These are phyloP conservation scores for Rattus rattus DNA, from an alignment of 2,113 vertebrate species.

Conservation along the genomic window DNA sequence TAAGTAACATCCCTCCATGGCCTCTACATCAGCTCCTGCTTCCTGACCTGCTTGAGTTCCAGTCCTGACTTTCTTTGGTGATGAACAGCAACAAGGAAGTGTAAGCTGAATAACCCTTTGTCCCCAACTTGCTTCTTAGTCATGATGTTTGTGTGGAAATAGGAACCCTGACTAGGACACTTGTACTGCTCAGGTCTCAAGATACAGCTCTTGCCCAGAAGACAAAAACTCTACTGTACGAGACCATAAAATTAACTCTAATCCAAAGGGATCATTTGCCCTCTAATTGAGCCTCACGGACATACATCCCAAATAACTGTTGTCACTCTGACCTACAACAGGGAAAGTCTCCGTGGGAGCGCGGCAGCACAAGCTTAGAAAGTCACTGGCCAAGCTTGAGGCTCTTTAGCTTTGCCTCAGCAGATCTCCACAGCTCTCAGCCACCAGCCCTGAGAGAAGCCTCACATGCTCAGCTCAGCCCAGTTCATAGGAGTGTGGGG, in stretches of 20 bases:
- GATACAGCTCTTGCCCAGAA: slow-evolving; percentile 31
- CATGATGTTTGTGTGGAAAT: too few species aligned
- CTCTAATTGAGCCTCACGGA: slow-evolving; percentile 48
- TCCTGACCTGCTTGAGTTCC: too few species aligned
- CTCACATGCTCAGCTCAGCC: neutral
- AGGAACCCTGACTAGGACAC: too few species aligned
- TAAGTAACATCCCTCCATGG: too few species aligned
- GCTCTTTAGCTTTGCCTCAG: slow-evolving; percentile 10
- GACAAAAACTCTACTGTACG: slow-evolving; percentile 28
- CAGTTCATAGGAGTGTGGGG: neutral
- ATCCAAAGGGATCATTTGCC: slow-evolving; percentile 50
- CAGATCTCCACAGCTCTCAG: slow-evolving; percentile 11
- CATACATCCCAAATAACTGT: slow-evolving; percentile 21
- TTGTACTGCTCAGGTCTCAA: neutral
- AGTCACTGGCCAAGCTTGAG: neutral
- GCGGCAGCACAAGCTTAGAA: neutral
- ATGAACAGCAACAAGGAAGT: too few species aligned
- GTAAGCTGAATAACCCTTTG: too few species aligned
- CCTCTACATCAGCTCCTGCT: too few species aligned
- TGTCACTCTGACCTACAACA: slow-evolving; percentile 34
- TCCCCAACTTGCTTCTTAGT: too few species aligned
- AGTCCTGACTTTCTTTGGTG: too few species aligned
- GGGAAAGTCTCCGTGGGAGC: neutral
- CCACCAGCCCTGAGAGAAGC: neutral
- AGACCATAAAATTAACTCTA: slow-evolving; percentile 35